Conservation (phyloP, 2,888 invertebrate species). For the Polydrusus pterygomalis region DNA sequence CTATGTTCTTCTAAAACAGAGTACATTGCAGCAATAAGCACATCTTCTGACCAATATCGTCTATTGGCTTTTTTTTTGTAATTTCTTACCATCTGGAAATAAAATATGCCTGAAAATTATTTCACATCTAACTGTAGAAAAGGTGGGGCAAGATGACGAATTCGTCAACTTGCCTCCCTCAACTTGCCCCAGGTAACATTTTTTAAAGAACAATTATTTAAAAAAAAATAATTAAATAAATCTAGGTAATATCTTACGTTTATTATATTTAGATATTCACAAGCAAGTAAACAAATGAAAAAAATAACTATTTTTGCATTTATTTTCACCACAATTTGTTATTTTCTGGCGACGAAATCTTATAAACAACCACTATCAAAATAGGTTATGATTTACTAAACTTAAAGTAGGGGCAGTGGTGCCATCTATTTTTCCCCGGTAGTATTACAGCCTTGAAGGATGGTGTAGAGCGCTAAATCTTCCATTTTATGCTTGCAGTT, state of each 20-base stretch:
- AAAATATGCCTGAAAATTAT: slow-evolving; percentile 10
- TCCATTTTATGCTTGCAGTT: not conserved
- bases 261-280: not conserved
- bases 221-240: slow-evolving; percentile 1
- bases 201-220: slow-evolving; percentile 1
- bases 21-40: no score
- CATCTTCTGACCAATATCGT: no score
- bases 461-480: not conserved
- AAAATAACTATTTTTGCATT: not conserved
- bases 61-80: slow-evolving; percentile 49
- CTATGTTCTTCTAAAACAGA: no score
- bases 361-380: not conserved
- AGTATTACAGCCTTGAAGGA: not conserved
- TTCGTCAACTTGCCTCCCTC: slow-evolving; percentile 43
- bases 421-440: not conserved
- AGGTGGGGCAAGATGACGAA: slow-evolving; percentile 48
- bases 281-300: not conserved
- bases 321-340: slow-evolving; percentile 3
- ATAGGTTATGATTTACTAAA: slow-evolving; percentile 1
- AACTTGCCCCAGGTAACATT: slow-evolving; percentile 48
- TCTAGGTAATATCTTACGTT: not conserved
- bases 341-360: not conserved
- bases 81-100: slow-evolving; percentile 52
- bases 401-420: not conserved
- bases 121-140: not conserved